A percentile compares a stretch with the other conserved stretches of the same genome.
Conservation (phyloP, 2,797 vertebrate species). For the Bryconaethiops microstoma region DNA sequence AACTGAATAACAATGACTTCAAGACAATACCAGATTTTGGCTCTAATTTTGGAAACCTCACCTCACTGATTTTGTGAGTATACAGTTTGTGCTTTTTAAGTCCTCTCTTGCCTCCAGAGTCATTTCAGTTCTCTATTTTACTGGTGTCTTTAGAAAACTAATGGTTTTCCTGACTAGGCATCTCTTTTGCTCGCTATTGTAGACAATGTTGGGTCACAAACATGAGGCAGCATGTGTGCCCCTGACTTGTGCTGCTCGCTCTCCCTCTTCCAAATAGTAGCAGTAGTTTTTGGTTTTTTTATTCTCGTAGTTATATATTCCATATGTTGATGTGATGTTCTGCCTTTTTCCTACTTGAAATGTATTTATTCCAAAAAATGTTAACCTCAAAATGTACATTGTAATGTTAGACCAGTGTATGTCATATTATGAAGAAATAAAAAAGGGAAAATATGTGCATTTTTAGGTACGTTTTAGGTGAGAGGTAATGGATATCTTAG, state of each 20-base stretch:
- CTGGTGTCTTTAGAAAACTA: neutral
- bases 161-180: neutral
- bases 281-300: neutral
- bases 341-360: too few species aligned
- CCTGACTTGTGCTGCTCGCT: neutral
- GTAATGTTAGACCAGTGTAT: too few species aligned
- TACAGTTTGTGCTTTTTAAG: neutral
- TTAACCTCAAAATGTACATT: too few species aligned
- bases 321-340: too few species aligned
- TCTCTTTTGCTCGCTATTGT: neutral
- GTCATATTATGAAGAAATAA: too few species aligned
- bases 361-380: too few species aligned
- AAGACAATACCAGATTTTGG: conserved; percentile 87
- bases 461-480: too few species aligned
- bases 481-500: too few species aligned
- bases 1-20: conserved; percentile 90
- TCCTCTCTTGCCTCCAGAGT: neutral
- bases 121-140: neutral
- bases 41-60: conserved; percentile 82
- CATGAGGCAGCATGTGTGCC: neutral
- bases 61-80: conserved; percentile 91
- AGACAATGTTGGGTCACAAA: neutral
- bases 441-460: too few species aligned
- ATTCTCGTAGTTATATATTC: too few species aligned
- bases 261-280: neutral